A percentile compares a stretch with the other conserved stretches of the same genome.
These are phyloP conservation scores for Littorina saxatilis DNA, from an alignment of 1,140 invertebrate species.

Conservation along the genomic window DNA sequence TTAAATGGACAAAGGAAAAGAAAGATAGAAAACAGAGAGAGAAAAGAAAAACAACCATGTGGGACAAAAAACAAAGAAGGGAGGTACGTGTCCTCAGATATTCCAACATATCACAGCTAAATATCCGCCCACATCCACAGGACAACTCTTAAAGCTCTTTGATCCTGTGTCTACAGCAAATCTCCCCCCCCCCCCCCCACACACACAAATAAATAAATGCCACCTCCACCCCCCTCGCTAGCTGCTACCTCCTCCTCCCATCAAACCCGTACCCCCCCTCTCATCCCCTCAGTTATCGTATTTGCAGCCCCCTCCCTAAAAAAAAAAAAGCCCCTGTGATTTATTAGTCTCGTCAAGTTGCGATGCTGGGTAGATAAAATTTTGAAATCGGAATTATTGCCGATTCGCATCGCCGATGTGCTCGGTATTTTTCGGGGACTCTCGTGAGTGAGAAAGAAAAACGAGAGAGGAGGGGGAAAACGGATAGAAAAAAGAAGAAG, in stretches of 20 bases:
- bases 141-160: background rate
- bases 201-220: too few species aligned
- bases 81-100: background rate
- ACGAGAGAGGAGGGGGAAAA: background rate
- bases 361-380: slow-evolving; percentile 34
- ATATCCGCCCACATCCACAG: background rate
- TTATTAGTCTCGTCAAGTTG: slow-evolving; percentile 39
- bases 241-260: too few species aligned
- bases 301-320: background rate
- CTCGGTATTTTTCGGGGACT: background rate
- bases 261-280: too few species aligned
- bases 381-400: slow-evolving; percentile 37
- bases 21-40: too few species aligned
- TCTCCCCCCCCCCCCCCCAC: too few species aligned
- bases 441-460: background rate
- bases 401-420: slow-evolving; percentile 32
- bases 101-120: background rate
- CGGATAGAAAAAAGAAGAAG: background rate
- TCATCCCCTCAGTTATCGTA: too few species aligned
- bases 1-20: background rate
- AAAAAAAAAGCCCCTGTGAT: slow-evolving; percentile 16
- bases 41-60: too few species aligned
- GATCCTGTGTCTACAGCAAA: background rate
- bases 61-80: too few species aligned
- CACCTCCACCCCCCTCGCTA: too few species aligned